Conservation (phyloP, 2,888 invertebrate genomes). For the Orgyia antiqua region DNA sequence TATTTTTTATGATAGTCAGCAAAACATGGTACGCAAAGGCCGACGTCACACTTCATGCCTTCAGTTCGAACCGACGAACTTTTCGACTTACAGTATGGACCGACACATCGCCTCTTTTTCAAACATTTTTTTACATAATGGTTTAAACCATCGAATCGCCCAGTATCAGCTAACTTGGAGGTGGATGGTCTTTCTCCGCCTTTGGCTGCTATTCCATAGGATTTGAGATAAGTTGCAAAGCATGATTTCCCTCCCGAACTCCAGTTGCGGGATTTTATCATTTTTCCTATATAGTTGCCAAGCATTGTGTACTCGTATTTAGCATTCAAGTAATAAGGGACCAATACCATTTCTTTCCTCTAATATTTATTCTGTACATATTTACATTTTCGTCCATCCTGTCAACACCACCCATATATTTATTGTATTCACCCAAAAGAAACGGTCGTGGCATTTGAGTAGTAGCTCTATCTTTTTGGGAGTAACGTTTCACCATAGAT, state of each 20-base stretch:
- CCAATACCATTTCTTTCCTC: conserved; percentile 5
- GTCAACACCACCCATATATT: conserved; percentile 3
- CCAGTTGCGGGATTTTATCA: conserved; percentile 5
- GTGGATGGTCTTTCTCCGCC: conserved; percentile 1
- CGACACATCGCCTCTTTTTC: conserved; percentile 1
- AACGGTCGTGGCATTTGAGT: not conserved
- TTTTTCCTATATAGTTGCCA: conserved; percentile 5
- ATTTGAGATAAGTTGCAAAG: conserved; percentile 1
- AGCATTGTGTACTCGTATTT: conserved; percentile 1
- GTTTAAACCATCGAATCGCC: conserved; percentile 3
- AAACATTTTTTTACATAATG: not conserved
- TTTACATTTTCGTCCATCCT: conserved; percentile 1
- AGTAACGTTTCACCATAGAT: not conserved
- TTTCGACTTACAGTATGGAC: not conserved
- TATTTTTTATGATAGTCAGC: conserved; percentile 5
- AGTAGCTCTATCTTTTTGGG: not conserved
- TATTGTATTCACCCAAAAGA: not conserved
- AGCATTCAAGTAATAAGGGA: not conserved
- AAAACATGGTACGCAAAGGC: conserved; percentile 6
- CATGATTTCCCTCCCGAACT: conserved; percentile 5
- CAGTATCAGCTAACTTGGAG: conserved; percentile 2
- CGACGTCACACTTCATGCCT: conserved; percentile 6
- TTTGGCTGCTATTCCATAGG: conserved; percentile 1
- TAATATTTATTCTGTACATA: conserved; percentile 1
- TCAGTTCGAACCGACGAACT: conserved; percentile 2